Conservation (phyloP, 2,797 vertebrate genomes). For the Anabas testudineus region DNA sequence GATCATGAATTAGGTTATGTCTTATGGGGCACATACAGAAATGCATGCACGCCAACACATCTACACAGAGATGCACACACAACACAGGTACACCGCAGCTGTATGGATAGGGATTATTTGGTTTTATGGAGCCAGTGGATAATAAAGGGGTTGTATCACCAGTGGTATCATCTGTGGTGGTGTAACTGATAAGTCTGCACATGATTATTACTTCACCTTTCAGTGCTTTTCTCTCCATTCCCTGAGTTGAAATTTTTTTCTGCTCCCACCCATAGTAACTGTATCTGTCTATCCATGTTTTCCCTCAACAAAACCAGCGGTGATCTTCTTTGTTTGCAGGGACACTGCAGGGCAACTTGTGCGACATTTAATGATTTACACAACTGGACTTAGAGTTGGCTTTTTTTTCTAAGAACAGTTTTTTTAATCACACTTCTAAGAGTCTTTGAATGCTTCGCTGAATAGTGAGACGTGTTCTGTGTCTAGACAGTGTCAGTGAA, state of each 20-base stretch:
- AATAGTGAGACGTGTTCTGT: conserved; percentile 47
- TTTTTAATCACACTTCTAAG: conserved; percentile 24
- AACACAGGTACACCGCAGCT: conserved; percentile 24
- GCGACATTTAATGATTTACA: too few relatives aligned
- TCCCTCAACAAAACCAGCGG: conserved; percentile 30
- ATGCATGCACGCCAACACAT: conserved; percentile 10
- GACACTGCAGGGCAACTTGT: conserved; percentile 41
- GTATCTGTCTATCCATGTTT: conserved; percentile 23
- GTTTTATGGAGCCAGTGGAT: conserved; percentile 62
- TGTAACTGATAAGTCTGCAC: conserved; percentile 52
- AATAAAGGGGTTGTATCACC: conserved; percentile 64
- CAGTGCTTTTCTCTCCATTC: conserved; percentile 33
- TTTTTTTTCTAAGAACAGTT: conserved; percentile 11
- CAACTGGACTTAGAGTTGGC: conserved; percentile 14
- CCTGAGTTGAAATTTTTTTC: conserved; percentile 39
- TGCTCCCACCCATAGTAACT: conserved; percentile 30
- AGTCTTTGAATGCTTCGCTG: conserved; percentile 41
- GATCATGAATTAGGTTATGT: conserved; percentile 30
- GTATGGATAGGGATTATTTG: conserved; percentile 59
- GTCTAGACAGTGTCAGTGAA: conserved; percentile 67
- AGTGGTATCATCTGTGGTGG: conserved; percentile 38
- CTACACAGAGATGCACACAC: too few relatives aligned
- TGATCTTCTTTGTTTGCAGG: conserved; percentile 42
- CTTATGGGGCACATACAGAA: conserved; percentile 10
- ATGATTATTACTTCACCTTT: conserved; percentile 69